phyloP scores from a whole-genome alignment of 2,888 invertebrate genomes.

The Latrodectus elegans region DNA sequence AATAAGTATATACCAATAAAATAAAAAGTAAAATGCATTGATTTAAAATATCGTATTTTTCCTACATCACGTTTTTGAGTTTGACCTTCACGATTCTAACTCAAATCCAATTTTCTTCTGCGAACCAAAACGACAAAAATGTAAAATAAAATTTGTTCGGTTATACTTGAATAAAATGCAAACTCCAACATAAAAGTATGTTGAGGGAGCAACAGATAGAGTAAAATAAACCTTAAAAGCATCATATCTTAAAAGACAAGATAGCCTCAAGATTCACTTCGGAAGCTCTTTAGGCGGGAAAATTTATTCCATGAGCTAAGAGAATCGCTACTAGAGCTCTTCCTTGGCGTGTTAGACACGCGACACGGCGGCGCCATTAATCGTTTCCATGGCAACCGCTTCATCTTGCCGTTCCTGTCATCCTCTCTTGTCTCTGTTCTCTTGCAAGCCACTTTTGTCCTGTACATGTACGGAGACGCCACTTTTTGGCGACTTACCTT shows the following conservation, averaged over 20 bases:
- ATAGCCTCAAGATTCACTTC: slow-evolving; percentile 15
- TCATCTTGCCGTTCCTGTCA: slow-evolving; percentile 34
- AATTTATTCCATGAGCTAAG: slow-evolving; percentile 28
- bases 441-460: slow-evolving; percentile 13
- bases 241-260: slow-evolving; percentile 21
- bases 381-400: slow-evolving; percentile 38
- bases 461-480: slow-evolving; percentile 14
- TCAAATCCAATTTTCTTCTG: too few relatives aligned
- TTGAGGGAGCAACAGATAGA: not conserved
- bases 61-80: too few relatives aligned
- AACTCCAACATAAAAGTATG: not conserved
- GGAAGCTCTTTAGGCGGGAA: slow-evolving; percentile 50
- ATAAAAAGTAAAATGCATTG: too few relatives aligned
- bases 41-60: too few relatives aligned
- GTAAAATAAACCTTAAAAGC: slow-evolving; percentile 18
- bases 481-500: not conserved
- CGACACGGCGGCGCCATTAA: slow-evolving; percentile 46
- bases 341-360: slow-evolving; percentile 31
- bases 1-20: too few relatives aligned
- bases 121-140: too few relatives aligned
- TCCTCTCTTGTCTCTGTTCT: slow-evolving; percentile 24
- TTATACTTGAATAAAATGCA: not conserved
- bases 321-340: slow-evolving; percentile 10
- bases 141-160: not conserved
- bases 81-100: too few relatives aligned